Evolutionary conservation across 2,888 invertebrate genomes (phyloP).

Genomic region (Pseudoips prasinana): DNA sequence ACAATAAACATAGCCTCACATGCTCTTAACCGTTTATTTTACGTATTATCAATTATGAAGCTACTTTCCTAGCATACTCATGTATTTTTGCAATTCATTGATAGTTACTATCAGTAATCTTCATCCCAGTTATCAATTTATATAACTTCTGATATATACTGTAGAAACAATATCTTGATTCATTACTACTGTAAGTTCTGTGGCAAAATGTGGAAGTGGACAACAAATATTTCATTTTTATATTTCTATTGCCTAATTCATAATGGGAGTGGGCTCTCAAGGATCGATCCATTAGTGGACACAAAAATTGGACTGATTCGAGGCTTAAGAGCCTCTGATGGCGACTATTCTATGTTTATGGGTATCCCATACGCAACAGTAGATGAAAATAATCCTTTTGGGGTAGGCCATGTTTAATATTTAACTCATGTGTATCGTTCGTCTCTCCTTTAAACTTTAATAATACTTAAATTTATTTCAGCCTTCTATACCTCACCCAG

Average conservation of each 20-base stretch:
- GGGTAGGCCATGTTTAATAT: slow-evolving; percentile 49
- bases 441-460: too few relatives aligned
- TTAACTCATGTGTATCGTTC: too few relatives aligned
- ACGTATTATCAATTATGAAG: too few relatives aligned
- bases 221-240: slow-evolving; percentile 7
- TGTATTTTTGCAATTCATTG: too few relatives aligned
- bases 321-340: slow-evolving; percentile 43
- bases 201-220: slow-evolving; percentile 13
- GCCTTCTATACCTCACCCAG: slow-evolving; percentile 43
- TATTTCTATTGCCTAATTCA: slow-evolving; percentile 13
- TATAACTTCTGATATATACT: too few relatives aligned
- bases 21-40: too few relatives aligned
- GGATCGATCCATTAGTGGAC: slow-evolving; percentile 44
- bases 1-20: too few relatives aligned
- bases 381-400: slow-evolving; percentile 44
- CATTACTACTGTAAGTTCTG: too few relatives aligned
- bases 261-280: slow-evolving; percentile 14
- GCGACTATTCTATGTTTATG: slow-evolving; percentile 48
- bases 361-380: slow-evolving; percentile 54
- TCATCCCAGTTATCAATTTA: too few relatives aligned
- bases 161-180: too few relatives aligned
- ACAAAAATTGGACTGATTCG: slow-evolving; percentile 42
- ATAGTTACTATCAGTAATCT: too few relatives aligned
- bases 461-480: slow-evolving; percentile 25
- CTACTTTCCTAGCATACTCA: too few relatives aligned